Evolutionary conservation across 2,888 invertebrate species (phyloP).

Genomic region (Trissonchulus latispiculum): DNA sequence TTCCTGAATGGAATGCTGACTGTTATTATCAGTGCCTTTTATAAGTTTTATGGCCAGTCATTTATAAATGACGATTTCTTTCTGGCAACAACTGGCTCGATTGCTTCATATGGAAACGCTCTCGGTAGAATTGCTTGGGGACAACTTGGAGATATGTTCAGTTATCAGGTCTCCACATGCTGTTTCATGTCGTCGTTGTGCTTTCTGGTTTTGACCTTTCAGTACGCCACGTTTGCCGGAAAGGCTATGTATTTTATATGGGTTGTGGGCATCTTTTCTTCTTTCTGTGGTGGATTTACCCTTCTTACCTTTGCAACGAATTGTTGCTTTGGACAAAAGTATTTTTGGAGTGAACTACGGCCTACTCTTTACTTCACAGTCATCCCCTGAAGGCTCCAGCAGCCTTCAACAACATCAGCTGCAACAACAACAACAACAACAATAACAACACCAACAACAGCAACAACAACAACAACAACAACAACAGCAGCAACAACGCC

Average conservation of each 20-base stretch:
- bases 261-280: conserved; percentile 42
- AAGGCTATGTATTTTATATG: conserved; percentile 39
- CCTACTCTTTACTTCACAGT: conserved; percentile 39
- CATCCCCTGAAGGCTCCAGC: no score
- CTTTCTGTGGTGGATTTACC: conserved; percentile 43
- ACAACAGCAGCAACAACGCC: no score
- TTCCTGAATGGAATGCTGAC: conserved; percentile 41
- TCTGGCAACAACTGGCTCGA: conserved; percentile 48
- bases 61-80: conserved; percentile 49
- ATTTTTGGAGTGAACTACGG: conserved; percentile 44
- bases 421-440: no score
- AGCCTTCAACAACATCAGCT: no score
- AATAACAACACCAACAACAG: no score
- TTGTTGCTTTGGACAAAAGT: conserved; percentile 42
- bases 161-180: conserved; percentile 48
- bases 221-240: conserved; percentile 34
- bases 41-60: conserved; percentile 34
- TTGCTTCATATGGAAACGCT: conserved; percentile 49
- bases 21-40: conserved; percentile 44
- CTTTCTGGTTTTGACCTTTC: conserved; percentile 33
- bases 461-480: no score
- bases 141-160: conserved; percentile 45
- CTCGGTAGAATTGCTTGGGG: conserved; percentile 49
- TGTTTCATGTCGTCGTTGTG: no score
- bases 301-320: conserved; percentile 44